Conservation (phyloP, 2,888 invertebrate genomes). For the Hydriomena furcata region DNA sequence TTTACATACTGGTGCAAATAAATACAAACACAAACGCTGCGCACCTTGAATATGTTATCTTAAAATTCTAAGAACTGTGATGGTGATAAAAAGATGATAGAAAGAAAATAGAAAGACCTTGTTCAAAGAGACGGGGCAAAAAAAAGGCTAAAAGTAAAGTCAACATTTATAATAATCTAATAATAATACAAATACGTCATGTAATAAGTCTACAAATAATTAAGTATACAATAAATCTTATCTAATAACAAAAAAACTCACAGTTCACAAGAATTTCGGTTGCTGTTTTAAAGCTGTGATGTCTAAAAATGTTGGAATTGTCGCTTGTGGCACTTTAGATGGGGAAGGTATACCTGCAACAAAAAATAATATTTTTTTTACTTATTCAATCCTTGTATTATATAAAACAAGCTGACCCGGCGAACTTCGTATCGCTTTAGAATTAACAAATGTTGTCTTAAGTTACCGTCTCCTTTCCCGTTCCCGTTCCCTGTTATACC, state of each 20-base stretch:
- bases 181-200: slow-evolving; percentile 27
- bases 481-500: too few species aligned
- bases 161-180: slow-evolving; percentile 23
- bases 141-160: neutral
- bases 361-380: slow-evolving; percentile 4
- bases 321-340: slow-evolving; percentile 43
- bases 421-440: too few species aligned
- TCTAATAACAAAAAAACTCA: slow-evolving; percentile 20
- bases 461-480: too few species aligned
- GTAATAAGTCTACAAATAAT: slow-evolving; percentile 25
- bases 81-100: too few species aligned
- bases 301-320: slow-evolving; percentile 85
- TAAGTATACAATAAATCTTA: slow-evolving; percentile 11
- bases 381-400: too few species aligned
- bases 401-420: too few species aligned
- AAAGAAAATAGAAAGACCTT: too few species aligned
- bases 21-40: too few species aligned
- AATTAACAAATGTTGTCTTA: too few species aligned
- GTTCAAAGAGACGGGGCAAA: neutral
- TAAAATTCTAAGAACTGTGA: too few species aligned
- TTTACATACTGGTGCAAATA: too few species aligned
- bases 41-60: too few species aligned
- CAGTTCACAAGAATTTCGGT: slow-evolving; percentile 83
- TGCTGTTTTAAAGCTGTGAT: slow-evolving; percentile 87
- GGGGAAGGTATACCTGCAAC: slow-evolving; percentile 49